Conservation (phyloP, 2,113 vertebrate genomes). For the Hippocampus barbouri region DNA sequence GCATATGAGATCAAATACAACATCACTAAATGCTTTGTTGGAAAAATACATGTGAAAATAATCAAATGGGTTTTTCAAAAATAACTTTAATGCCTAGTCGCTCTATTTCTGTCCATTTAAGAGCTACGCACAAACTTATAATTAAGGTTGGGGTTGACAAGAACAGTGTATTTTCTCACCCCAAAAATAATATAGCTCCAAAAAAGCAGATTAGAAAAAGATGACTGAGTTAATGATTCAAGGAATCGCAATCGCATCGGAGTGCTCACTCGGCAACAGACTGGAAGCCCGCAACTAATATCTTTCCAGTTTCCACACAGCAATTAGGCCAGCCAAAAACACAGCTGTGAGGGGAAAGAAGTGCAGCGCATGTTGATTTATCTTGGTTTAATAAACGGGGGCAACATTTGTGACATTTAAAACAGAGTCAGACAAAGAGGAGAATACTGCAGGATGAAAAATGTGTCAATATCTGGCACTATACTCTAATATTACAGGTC, state of each 20-base stretch:
- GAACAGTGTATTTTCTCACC: constrained; percentile 14
- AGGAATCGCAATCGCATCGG: constrained; percentile 22
- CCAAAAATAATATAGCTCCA: constrained; percentile 2
- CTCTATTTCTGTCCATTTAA: constrained; percentile 14
- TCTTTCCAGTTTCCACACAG: constrained; percentile 52
- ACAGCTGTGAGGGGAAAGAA: constrained; percentile 29
- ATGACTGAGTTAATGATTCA: constrained; percentile 22
- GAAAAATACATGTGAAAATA: constrained; percentile 1
- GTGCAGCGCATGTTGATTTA: constrained; percentile 17
- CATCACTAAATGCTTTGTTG: background rate
- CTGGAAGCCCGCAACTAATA: constrained; percentile 56
- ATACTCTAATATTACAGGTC: too few species aligned
- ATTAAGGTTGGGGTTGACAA: constrained; percentile 46
- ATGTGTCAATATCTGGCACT: too few species aligned
- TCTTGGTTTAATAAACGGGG: constrained; percentile 18
- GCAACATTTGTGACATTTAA: constrained; percentile 5
- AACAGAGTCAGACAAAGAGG: background rate
- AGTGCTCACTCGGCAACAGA: constrained; percentile 33
- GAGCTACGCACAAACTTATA: constrained; percentile 35
- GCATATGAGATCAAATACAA: background rate
- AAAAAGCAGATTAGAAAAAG: constrained; percentile 10
- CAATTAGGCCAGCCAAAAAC: constrained; percentile 60
- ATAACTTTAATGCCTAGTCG: constrained; percentile 30
- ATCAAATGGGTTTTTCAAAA: background rate
- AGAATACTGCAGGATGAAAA: too few species aligned